Percentiles rank a stretch among this genome's conserved stretches.
phyloP scores from a whole-genome alignment of 1,140 invertebrate genomes.

The Homarus americanus region DNA sequence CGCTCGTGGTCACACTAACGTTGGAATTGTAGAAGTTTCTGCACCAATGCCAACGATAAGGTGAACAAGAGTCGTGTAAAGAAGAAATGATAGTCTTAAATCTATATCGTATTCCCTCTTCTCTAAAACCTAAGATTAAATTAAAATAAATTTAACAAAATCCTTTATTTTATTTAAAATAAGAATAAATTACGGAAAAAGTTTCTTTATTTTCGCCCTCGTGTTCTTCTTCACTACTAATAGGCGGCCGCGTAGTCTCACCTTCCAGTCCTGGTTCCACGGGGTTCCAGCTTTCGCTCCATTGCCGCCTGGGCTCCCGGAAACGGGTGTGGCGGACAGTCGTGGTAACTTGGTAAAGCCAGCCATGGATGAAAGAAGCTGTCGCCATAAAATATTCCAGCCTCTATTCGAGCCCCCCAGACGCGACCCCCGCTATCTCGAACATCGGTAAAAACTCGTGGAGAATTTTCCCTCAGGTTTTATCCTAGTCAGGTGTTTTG shows the following conservation, averaged over 20 bases:
- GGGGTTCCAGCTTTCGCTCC: slow-evolving; percentile 32
- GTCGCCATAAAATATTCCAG: slow-evolving; percentile 70
- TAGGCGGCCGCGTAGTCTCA: not conserved
- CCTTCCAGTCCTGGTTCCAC: not conserved
- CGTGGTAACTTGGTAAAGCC: slow-evolving; percentile 66
- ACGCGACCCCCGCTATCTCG: slow-evolving; percentile 64
- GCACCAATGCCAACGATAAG: too few relatives aligned
- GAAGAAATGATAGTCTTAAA: too few relatives aligned
- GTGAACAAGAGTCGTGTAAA: too few relatives aligned
- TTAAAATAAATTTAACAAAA: too few relatives aligned
- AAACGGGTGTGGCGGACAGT: slow-evolving; percentile 68
- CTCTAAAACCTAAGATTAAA: too few relatives aligned
- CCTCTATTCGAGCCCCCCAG: slow-evolving; percentile 60
- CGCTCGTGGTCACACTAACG: too few relatives aligned
- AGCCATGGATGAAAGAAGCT: slow-evolving; percentile 68
- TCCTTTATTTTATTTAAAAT: too few relatives aligned
- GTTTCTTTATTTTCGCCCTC: too few relatives aligned
- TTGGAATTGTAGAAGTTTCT: too few relatives aligned
- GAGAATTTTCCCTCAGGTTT: slow-evolving; percentile 35
- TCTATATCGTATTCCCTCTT: too few relatives aligned
- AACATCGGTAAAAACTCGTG: slow-evolving; percentile 37
- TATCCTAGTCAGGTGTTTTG: not conserved
- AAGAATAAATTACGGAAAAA: too few relatives aligned
- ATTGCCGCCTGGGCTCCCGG: slow-evolving; percentile 52
- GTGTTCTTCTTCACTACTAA: not conserved